These are phyloP conservation scores for Megathymus violae DNA, from an alignment of 1,140 invertebrate genomes.

Conservation along the genomic window DNA sequence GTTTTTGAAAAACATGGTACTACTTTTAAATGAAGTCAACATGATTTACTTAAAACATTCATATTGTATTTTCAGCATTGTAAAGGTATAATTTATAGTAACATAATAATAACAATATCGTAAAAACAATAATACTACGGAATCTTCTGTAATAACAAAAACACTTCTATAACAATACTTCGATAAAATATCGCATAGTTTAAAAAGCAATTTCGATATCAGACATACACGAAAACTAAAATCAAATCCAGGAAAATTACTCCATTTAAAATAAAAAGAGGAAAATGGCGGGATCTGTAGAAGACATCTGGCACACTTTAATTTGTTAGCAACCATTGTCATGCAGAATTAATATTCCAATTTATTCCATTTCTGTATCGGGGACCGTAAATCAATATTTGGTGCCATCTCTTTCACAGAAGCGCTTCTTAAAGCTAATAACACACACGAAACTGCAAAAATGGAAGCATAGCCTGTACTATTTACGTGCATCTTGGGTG, in stretches of 20 bases:
- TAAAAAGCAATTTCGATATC: conserved; percentile 23
- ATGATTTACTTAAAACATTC: no score
- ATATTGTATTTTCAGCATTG: no score
- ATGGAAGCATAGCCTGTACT: not conserved
- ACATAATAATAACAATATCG: conserved; percentile 39
- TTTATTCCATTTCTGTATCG: conserved; percentile 81
- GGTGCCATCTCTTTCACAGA: conserved; percentile 57
- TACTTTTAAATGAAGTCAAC: no score
- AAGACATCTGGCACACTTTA: conserved; percentile 81
- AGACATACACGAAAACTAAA: conserved; percentile 28
- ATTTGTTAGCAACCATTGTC: conserved; percentile 80
- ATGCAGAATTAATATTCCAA: conserved; percentile 82
- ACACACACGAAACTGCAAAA: not conserved
- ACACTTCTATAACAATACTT: no score
- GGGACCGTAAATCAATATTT: conserved; percentile 78
- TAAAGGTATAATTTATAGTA: no score
- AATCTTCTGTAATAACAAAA: conserved; percentile 31
- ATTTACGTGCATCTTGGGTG: no score
- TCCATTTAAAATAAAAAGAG: conserved; percentile 58
- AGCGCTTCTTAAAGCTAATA: conserved; percentile 51
- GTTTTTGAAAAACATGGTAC: no score
- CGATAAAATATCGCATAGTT: not conserved
- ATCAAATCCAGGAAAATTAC: conserved; percentile 25
- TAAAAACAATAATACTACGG: conserved; percentile 41
- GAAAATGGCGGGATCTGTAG: conserved; percentile 59